These are phyloP conservation scores for Morone chrysops DNA, from an alignment of 2,113 vertebrate genomes.

Conservation along the genomic window DNA sequence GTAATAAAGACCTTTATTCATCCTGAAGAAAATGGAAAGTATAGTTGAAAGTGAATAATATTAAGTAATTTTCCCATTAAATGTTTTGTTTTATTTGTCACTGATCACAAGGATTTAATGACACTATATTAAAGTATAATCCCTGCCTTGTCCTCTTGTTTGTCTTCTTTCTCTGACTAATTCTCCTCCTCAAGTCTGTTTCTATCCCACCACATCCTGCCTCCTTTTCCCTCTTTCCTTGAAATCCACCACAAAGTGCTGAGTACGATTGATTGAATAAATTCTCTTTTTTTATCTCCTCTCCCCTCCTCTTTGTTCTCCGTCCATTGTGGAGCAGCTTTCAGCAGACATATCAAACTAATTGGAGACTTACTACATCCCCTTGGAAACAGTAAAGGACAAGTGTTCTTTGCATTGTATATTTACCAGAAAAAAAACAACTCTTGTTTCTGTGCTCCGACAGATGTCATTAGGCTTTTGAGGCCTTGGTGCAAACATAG, in stretches of 20 bases:
- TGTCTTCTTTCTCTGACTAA: constrained; percentile 10
- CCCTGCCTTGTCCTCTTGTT: neutral
- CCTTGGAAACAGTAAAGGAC: constrained; percentile 45
- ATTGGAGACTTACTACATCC: constrained; percentile 55
- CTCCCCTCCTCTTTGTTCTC: neutral
- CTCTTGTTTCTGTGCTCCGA: neutral
- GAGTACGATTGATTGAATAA: constrained; percentile 54
- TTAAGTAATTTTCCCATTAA: neutral
- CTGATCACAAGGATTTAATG: neutral
- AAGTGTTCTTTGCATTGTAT: constrained; percentile 1
- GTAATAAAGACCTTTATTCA: neutral
- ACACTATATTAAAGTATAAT: neutral
- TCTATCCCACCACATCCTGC: constrained; percentile 59
- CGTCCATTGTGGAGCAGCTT: constrained; percentile 42
- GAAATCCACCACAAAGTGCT: constrained; percentile 67
- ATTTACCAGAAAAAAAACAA: constrained; percentile 22
- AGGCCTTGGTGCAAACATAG: neutral
- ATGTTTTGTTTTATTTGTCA: neutral
- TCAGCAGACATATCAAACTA: constrained; percentile 58
- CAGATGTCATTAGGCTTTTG: neutral
- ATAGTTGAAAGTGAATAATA: neutral
- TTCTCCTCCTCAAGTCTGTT: constrained; percentile 37
- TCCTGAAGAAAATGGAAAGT: neutral
- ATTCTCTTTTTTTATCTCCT: constrained; percentile 13
- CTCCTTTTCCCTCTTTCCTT: constrained; percentile 40